A percentile compares a stretch with the other conserved stretches of the same genome.
phyloP scores from a whole-genome alignment of 2,113 vertebrate genomes.

The Brachypteracias leptosomus region DNA sequence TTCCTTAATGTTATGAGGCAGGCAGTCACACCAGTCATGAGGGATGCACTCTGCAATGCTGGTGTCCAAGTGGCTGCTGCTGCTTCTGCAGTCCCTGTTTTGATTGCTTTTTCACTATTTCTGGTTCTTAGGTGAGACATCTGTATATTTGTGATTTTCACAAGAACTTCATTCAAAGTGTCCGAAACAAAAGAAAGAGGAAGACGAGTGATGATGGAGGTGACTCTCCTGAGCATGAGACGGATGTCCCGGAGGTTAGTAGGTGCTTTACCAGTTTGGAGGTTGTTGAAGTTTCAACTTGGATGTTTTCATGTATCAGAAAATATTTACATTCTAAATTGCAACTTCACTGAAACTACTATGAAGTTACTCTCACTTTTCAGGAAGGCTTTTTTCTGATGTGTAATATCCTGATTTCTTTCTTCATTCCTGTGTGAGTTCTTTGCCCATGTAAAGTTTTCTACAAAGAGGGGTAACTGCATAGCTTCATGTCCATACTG shows the following conservation, averaged over 20 bases:
- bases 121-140: constrained; percentile 85
- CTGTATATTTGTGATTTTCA: constrained; percentile 99
- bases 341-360: not conserved
- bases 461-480: not conserved
- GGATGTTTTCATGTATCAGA: not conserved
- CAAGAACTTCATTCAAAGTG: constrained; percentile 99
- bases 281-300: not conserved
- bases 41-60: not conserved
- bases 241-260: constrained; percentile 92
- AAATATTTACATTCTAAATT: not conserved
- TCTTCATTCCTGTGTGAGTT: not conserved
- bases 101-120: constrained; percentile 25
- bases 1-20: not conserved
- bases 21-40: not conserved
- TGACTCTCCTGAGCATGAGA: constrained; percentile 95
- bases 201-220: constrained; percentile 98
- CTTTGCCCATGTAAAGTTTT: not conserved
- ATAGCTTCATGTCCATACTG: not conserved
- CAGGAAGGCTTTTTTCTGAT: not conserved
- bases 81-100: not conserved
- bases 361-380: not conserved
- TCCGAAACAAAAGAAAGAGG: constrained; percentile 97
- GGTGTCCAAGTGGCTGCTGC: not conserved
- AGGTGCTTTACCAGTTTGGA: not conserved
- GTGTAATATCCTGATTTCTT: not conserved